These are phyloP conservation scores for Malurus melanocephalus DNA, from an alignment of 2,113 vertebrate genomes.

Conservation along the genomic window DNA sequence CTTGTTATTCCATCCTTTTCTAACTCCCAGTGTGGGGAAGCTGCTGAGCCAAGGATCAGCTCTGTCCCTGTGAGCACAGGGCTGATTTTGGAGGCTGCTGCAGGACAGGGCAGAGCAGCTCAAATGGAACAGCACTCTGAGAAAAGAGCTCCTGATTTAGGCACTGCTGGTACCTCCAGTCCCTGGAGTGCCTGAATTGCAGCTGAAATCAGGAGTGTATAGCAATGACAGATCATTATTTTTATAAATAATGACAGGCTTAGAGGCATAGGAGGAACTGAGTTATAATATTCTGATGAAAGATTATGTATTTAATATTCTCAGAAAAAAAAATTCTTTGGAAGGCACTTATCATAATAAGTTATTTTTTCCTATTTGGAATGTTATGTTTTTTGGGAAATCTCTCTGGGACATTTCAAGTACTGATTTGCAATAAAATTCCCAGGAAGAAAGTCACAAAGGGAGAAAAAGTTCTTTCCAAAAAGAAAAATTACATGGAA, in stretches of 20 bases:
- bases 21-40: background rate
- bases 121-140: background rate
- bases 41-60: background rate
- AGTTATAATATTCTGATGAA: conserved; percentile 10
- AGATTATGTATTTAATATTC: background rate
- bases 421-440: background rate
- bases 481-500: background rate
- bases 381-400: background rate
- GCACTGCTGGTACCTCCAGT: background rate
- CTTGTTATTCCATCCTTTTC: background rate
- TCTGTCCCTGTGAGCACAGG: background rate
- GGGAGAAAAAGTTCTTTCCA: background rate
- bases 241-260: background rate
- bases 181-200: background rate
- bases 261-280: background rate
- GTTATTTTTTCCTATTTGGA: background rate
- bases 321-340: background rate
- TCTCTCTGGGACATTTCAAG: background rate
- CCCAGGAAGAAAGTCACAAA: background rate
- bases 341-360: background rate
- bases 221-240: background rate
- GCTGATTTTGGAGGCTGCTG: background rate
- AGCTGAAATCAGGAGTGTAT: background rate
- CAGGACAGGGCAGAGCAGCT: background rate
- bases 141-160: background rate